A percentile compares a stretch with the other conserved stretches of the same genome.
phyloP scores from a whole-genome alignment of 2,113 vertebrate genomes.

The Serilophus lunatus region DNA sequence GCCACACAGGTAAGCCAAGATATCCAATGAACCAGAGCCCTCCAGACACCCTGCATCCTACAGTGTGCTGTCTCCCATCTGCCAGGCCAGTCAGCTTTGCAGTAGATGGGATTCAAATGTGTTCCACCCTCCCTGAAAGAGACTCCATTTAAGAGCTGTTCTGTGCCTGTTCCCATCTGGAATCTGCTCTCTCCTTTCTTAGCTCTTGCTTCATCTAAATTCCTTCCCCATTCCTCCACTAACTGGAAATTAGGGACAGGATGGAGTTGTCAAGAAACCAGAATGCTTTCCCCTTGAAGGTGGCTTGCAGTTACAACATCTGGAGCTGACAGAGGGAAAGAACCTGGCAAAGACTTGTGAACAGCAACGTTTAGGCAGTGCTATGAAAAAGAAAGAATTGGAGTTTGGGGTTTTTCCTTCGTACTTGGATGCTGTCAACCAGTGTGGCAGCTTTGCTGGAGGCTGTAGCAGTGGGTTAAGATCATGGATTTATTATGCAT shows the following conservation, averaged over 20 bases:
- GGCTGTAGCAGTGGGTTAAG: slow-evolving; percentile 11
- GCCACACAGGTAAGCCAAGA: slow-evolving; percentile 88
- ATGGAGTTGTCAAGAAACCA: not conserved
- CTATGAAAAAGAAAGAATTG: not conserved
- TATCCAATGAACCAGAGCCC: not conserved
- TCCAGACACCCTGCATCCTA: not conserved
- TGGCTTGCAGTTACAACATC: not conserved
- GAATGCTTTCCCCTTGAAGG: not conserved
- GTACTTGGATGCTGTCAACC: not conserved
- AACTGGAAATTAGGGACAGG: not conserved
- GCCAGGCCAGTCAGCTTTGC: not conserved
- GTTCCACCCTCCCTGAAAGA: slow-evolving; percentile 75
- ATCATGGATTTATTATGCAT: slow-evolving; percentile 11
- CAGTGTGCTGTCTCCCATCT: not conserved
- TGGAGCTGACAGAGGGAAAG: not conserved
- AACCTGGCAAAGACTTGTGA: not conserved
- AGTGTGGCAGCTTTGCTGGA: slow-evolving; percentile 6
- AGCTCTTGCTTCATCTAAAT: not conserved
- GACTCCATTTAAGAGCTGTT: not conserved
- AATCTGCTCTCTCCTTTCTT: not conserved
- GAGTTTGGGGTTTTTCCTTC: not conserved
- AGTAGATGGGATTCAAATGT: not conserved
- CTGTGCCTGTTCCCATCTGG: not conserved
- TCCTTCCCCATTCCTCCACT: not conserved
- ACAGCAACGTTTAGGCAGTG: not conserved